Evolutionary conservation across 1,140 invertebrate genomes (phyloP), one percentile per base, ranked within the genome.

Genomic region (Telenomus remus): DNA sequence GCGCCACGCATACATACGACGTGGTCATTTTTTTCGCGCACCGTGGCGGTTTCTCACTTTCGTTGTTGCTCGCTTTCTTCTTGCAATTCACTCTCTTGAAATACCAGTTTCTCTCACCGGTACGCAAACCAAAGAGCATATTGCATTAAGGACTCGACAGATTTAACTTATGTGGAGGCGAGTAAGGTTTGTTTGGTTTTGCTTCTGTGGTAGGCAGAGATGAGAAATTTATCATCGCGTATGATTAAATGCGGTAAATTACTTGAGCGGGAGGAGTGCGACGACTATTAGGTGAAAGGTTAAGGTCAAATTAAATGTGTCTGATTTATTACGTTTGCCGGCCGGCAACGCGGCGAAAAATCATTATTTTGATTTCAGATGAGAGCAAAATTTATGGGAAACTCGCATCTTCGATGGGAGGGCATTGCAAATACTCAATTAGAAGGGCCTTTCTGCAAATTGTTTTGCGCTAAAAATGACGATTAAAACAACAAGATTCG

Each of bases 171-270:
- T 56, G 57, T 37, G 57, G 46, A 56, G 57, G 57, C 46, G 53
- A 35, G 37, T 13, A 35, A 27, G 27, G 69, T 72, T 53, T 72
- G 53, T 72, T 72, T 65, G 69, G 55, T 64, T 72, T 72, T 72
- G 60, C 69, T 72, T 72, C 69, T 72, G 49, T 39, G 16, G 60
- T 53, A 72, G 69, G 60, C 59, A 72, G 10, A 60, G 54, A 65
- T 65, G 70, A 73, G 61, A 65, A 65, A 73, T 73, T 73, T 73
- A 73, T 73, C 61, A 65, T 65, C 56, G 15, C 27, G 43, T n/a
- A 73, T 65, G 70, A 73, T 65, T 73, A 73, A 73, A 73, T 65
- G 61, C 70, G 37, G 70, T 55, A 73, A 65, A 65, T 65, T 73
- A 65, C 33, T 35, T 12, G 46, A 8, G 35, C 19, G 37, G 37